phyloP scores from a whole-genome alignment of 2,888 invertebrate genomes.

The Drosophila fulvimacula region DNA sequence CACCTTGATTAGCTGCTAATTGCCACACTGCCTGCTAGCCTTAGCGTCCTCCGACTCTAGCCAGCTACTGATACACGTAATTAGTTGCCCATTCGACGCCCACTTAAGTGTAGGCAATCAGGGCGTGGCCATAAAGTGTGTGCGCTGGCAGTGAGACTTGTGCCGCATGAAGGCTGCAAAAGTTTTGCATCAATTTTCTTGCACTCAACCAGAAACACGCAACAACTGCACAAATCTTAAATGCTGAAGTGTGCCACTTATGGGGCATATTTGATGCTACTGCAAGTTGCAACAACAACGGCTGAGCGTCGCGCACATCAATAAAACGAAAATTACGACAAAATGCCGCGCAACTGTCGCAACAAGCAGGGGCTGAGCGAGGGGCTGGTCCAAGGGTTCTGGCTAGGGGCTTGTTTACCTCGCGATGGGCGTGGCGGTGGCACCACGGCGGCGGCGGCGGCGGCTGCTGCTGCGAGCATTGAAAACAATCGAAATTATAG shows the following conservation, averaged over 20 bases:
- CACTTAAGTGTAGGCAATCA: conserved; percentile 21
- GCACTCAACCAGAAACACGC: conserved; percentile 60
- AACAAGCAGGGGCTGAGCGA: conserved; percentile 2
- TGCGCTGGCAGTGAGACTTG: conserved; percentile 6
- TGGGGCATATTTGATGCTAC: conserved; percentile 51
- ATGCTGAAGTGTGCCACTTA: conserved; percentile 72
- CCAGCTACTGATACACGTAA: conserved; percentile 14
- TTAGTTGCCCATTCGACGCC: conserved; percentile 19
- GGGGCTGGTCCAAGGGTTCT: too few species aligned
- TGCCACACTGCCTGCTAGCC: neutral
- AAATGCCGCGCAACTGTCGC: conserved; percentile 58
- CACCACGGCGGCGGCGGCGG: conserved; percentile 20
- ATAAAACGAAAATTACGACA: conserved; percentile 70
- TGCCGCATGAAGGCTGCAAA: conserved; percentile 56
- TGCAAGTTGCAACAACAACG: conserved; percentile 49
- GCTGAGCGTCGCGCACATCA: conserved; percentile 60
- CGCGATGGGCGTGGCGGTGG: conserved; percentile 45
- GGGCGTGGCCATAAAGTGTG: conserved; percentile 34
- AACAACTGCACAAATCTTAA: conserved; percentile 48
- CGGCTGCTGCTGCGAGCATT: conserved; percentile 40
- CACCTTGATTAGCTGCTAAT: neutral
- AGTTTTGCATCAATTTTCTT: conserved; percentile 74
- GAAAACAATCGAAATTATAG: conserved; percentile 81
- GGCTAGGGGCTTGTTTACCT: conserved; percentile 23
- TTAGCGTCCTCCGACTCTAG: conserved; percentile 4